Percentiles rank a stretch among this genome's conserved stretches.
Evolutionary conservation across 2,113 vertebrate species (phyloP).

Genomic region (Geothlypis trichas): DNA sequence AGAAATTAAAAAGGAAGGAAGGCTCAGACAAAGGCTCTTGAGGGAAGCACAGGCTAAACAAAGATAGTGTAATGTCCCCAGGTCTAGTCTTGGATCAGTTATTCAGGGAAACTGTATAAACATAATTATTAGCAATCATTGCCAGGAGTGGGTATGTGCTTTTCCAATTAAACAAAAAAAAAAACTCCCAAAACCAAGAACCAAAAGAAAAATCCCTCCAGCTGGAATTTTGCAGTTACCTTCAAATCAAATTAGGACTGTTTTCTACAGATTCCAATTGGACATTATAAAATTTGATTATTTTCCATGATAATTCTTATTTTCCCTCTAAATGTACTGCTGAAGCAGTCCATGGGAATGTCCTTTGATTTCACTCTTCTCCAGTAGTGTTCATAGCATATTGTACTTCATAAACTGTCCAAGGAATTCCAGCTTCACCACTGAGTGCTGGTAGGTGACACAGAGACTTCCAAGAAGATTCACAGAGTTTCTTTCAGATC

Average conservation of each 20-base stretch:
- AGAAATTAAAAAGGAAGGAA: neutral
- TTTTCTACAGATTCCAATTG: neutral
- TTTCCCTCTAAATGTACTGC: neutral
- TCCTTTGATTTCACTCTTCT: neutral
- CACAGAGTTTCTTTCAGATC: neutral
- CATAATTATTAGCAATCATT: neutral
- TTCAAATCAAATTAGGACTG: neutral
- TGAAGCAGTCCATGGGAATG: neutral
- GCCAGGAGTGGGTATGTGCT: neutral
- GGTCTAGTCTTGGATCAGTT: neutral
- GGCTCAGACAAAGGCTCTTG: neutral
- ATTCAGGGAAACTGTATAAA: neutral
- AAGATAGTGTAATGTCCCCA: neutral
- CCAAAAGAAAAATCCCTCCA: neutral
- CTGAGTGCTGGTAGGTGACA: neutral
- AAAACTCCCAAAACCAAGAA: neutral
- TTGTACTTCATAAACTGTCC: too few relatives aligned
- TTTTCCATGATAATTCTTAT: neutral
- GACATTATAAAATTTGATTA: neutral
- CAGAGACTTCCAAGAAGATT: neutral
- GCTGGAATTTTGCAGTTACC: neutral
- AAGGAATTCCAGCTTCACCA: neutral
- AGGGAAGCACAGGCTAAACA: neutral
- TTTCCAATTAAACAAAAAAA: neutral
- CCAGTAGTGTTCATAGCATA: neutral